Percentiles rank a stretch among this genome's conserved stretches.
These are phyloP conservation scores for Eumerus sabulonum DNA, from an alignment of 2,888 invertebrate species.

Conservation along the genomic window DNA sequence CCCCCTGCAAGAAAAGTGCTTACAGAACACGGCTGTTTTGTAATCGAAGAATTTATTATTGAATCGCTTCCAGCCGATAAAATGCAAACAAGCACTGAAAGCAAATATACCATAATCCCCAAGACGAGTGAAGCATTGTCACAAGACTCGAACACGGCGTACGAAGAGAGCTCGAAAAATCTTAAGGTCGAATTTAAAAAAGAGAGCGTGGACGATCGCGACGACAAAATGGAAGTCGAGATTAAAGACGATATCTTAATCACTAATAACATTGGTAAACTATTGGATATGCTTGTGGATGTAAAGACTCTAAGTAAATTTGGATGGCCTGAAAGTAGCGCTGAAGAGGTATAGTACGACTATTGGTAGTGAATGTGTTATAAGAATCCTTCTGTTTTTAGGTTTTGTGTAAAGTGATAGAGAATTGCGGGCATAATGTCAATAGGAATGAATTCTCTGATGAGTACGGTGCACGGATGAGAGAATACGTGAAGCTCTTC, in stretches of 20 bases:
- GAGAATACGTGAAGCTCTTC: conserved; percentile 90
- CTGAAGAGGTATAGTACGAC: conserved; percentile 81
- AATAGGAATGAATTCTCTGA: conserved; percentile 71
- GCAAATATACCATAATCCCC: too few relatives aligned
- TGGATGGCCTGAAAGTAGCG: conserved; percentile 86
- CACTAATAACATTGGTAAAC: conserved; percentile 85
- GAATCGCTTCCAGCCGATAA: not conserved
- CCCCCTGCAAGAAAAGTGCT: too few relatives aligned
- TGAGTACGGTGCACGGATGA: conserved; percentile 84
- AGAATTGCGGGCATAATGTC: conserved; percentile 87
- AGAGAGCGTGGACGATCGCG: too few relatives aligned
- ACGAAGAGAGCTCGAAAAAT: too few relatives aligned
- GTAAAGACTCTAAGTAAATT: conserved; percentile 85
- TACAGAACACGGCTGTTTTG: not conserved
- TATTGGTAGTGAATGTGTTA: too few relatives aligned
- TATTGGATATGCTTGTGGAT: conserved; percentile 88
- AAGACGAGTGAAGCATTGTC: too few relatives aligned
- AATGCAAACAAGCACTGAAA: too few relatives aligned
- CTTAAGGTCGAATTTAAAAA: too few relatives aligned
- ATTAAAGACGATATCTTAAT: conserved; percentile 82
- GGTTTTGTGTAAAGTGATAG: conserved; percentile 87
- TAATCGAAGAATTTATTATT: not conserved
- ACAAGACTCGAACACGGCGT: too few relatives aligned
- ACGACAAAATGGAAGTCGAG: conserved; percentile 73
- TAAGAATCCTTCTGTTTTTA: conserved; percentile 43